phyloP scores from a whole-genome alignment of 2,113 vertebrate species.

The Dinomys branickii region DNA sequence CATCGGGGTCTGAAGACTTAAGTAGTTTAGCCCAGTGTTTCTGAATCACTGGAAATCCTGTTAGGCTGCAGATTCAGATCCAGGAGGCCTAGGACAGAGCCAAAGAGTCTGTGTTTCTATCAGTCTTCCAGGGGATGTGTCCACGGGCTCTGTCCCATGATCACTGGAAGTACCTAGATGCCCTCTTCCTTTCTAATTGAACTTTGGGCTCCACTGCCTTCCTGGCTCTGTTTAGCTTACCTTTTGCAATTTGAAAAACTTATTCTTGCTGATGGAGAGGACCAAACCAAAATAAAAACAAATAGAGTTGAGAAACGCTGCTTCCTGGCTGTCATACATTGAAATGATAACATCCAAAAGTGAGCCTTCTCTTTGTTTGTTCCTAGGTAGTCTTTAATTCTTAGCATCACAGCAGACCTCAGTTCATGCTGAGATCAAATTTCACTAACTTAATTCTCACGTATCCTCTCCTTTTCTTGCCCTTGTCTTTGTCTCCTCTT shows the following conservation, averaged over 20 bases:
- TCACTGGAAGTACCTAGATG: neutral
- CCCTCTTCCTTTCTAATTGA: neutral
- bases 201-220: neutral
- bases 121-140: neutral
- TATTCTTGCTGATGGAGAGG: neutral
- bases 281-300: neutral
- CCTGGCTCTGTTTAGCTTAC: neutral
- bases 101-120: neutral
- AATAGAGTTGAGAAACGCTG: neutral
- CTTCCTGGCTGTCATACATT: neutral
- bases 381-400: neutral
- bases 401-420: neutral
- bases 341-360: neutral
- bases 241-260: neutral
- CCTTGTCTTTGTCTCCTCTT: neutral
- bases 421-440: neutral
- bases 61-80: neutral
- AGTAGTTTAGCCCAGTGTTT: neutral
- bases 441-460: neutral
- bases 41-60: neutral
- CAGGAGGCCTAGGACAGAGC: neutral
- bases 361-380: neutral
- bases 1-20: neutral
- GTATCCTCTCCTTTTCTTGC: neutral
- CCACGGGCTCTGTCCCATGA: neutral